Evolutionary conservation across 2,113 vertebrate genomes (phyloP).

Genomic region (Lycaon pictus): DNA sequence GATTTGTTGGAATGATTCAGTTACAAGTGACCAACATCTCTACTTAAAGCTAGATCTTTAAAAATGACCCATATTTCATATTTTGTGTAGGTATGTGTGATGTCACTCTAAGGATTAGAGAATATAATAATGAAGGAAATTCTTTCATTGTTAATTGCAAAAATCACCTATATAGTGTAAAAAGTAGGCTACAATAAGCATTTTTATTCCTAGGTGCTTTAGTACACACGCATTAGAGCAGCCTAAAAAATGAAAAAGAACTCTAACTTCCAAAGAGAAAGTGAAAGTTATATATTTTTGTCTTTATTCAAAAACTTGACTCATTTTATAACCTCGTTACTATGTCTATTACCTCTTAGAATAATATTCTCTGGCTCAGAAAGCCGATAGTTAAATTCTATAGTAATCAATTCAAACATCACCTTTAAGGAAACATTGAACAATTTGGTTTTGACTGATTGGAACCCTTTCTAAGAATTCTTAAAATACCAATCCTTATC

Average conservation of each 20-base stretch:
- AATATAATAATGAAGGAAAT: background rate
- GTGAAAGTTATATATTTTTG: background rate
- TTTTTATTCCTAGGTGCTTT: background rate
- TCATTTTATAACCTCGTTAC: background rate
- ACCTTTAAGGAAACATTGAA: background rate
- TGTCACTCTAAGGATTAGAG: background rate
- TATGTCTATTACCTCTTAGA: background rate
- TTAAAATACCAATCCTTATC: background rate
- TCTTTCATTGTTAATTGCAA: slow-evolving; percentile 25
- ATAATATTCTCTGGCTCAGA: background rate
- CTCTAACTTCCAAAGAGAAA: background rate
- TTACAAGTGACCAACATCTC: background rate
- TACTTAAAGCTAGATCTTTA: background rate
- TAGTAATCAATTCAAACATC: background rate
- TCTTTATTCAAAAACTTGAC: background rate
- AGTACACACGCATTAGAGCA: background rate
- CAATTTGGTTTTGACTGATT: background rate
- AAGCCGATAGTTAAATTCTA: background rate
- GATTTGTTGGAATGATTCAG: background rate
- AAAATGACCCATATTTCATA: background rate
- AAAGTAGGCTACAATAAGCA: background rate
- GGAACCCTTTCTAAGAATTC: background rate
- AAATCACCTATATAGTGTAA: background rate
- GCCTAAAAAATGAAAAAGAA: background rate
- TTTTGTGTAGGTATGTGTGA: background rate